These are phyloP conservation scores for Electrona antarctica DNA, from an alignment of 2,113 vertebrate species.

Conservation along the genomic window DNA sequence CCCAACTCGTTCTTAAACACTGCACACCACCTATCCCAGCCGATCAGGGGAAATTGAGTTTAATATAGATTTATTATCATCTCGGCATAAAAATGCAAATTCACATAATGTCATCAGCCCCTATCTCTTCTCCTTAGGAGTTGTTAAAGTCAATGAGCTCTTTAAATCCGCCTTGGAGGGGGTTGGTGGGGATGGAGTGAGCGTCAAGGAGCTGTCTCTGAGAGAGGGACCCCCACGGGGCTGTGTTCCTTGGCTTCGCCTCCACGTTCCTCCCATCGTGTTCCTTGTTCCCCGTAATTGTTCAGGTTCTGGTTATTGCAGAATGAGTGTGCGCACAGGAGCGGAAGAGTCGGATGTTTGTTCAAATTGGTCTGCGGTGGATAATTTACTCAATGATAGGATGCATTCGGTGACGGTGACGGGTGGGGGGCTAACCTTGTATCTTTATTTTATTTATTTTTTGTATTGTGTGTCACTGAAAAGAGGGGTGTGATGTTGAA, in stretches of 20 bases:
- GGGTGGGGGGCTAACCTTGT: conserved; percentile 40
- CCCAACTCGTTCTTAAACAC: conserved; percentile 35
- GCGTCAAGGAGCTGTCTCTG: conserved; percentile 47
- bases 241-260: conserved; percentile 41
- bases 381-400: conserved; percentile 49
- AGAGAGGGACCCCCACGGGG: conserved; percentile 42
- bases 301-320: conserved; percentile 54
- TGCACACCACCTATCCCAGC: conserved; percentile 38
- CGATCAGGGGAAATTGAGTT: conserved; percentile 56
- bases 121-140: conserved; percentile 63
- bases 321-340: conserved; percentile 15
- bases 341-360: conserved; percentile 35
- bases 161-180: conserved; percentile 65
- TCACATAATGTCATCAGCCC: conserved; percentile 57
- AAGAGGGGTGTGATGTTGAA: conserved; percentile 44
- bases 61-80: conserved; percentile 70
- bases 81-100: conserved; percentile 71
- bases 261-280: conserved; percentile 56
- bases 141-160: conserved; percentile 78
- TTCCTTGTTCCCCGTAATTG: conserved; percentile 56
- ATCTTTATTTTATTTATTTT: conserved; percentile 64
- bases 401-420: conserved; percentile 37
- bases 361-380: conserved; percentile 51
- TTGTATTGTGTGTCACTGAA: conserved; percentile 60
- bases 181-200: conserved; percentile 39